Evolutionary conservation across 2,888 invertebrate species (phyloP), one percentile per base, ranked within the genome.

Genomic region (Rosalia funebris): DNA sequence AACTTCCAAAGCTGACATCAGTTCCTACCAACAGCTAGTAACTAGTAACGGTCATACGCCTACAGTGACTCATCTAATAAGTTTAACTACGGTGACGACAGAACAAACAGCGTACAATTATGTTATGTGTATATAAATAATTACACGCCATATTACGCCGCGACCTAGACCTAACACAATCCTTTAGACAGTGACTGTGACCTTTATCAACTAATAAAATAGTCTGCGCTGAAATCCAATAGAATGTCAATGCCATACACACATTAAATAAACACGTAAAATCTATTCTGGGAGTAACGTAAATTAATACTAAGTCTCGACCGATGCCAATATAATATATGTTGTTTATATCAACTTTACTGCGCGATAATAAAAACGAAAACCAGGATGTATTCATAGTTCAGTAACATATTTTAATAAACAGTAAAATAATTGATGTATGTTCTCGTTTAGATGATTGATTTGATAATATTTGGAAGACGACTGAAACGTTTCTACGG

Each of bases 121-220:
- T 25, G 3, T 5, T 25, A 7, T 25, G 25, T 7, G 25, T 25
- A 25, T 25, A 25, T 25, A 25, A 25, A 25, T 25, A 25, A 25
- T 25, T 25, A 7, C 25, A 25, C 7, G 25, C 25, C 25, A 5
- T 7, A 7, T 25, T 25, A 25, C 25, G 34, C 2, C 34, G 44
- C 10, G 19, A 44, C 19, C 44, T 44, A 44, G 44, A 44, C 44
- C 44, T 44, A 44, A 44, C 44, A 17, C 44, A 44, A 44, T 44
- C 15, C 9, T 42, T 42, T 19, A 19, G 44, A 19, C 44, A 44
- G 44, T 44, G 44, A 19, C 44, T 19, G 44, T 44, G 44, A 19
- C 44, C 44, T 44, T 44, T 20, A 12, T 16, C n/a, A 10, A 12
- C 44, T 17, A 20, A 44, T n/a, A 20, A 2, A 44, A 11, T 20